A percentile compares a stretch with the other conserved stretches of the same genome.
Evolutionary conservation across 2,113 vertebrate species (phyloP).

Genomic region (Thomomys bottae): DNA sequence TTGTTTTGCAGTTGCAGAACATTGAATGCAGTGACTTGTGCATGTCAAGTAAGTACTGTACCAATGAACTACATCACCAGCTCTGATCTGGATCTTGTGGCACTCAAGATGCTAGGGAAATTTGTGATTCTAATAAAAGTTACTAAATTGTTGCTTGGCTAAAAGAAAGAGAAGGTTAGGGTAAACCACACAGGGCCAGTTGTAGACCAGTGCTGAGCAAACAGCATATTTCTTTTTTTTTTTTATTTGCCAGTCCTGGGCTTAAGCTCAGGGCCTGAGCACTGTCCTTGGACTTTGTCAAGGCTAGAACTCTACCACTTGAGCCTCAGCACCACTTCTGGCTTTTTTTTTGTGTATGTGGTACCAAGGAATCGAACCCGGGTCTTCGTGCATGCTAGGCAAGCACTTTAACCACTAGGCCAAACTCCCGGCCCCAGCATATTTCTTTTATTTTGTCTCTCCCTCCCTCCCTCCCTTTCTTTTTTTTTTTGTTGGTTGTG

Average conservation of each 20-base stretch:
- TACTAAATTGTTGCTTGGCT: not conserved
- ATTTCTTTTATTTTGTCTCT: no score
- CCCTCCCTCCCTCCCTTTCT: no score
- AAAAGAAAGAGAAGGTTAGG: not conserved
- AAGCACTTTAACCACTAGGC: no score
- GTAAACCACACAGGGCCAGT: not conserved
- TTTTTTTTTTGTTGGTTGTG: no score
- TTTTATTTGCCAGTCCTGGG: not conserved
- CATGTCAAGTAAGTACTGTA: not conserved
- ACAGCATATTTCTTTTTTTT: not conserved
- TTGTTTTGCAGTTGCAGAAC: not conserved
- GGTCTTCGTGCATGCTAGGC: no score
- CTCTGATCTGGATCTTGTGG: not conserved
- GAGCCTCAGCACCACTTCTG: no score
- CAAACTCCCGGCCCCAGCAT: no score
- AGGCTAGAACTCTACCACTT: no score
- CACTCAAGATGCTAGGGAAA: constrained; percentile 33
- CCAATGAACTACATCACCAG: not conserved
- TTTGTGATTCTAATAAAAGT: not conserved
- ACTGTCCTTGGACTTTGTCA: no score
- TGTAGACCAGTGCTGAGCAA: not conserved
- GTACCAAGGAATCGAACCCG: no score
- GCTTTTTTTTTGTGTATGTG: no score
- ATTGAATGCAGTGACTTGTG: not conserved
- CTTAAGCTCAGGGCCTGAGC: no score